These are phyloP conservation scores for Lamprologus callipterus DNA, from an alignment of 2,113 vertebrate genomes.

Conservation along the genomic window DNA sequence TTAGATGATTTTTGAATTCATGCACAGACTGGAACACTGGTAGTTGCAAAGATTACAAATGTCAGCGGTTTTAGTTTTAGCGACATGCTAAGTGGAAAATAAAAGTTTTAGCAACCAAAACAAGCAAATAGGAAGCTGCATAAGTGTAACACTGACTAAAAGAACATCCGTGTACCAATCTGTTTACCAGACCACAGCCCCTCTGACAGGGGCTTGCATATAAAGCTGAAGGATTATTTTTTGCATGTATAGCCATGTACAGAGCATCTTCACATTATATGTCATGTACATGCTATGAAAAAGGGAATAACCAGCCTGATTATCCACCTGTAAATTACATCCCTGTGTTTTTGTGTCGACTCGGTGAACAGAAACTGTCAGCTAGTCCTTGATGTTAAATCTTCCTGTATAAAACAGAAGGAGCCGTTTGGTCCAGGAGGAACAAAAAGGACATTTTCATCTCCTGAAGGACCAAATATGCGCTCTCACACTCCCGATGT, in stretches of 20 bases:
- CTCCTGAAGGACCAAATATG: neutral
- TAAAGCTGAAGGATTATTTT: neutral
- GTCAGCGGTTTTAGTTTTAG: neutral
- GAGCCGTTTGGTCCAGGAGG: neutral
- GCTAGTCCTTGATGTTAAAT: neutral
- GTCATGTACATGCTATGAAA: neutral
- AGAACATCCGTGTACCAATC: neutral
- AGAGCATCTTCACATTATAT: neutral
- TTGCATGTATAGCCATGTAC: slow-evolving; percentile 13
- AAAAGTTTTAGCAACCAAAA: neutral
- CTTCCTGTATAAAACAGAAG: neutral
- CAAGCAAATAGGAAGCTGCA: neutral
- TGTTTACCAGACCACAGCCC: neutral
- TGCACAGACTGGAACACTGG: neutral
- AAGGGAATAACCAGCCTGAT: neutral
- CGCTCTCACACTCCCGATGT: neutral
- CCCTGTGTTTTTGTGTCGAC: neutral
- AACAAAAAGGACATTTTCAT: neutral
- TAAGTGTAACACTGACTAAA: neutral
- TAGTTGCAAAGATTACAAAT: neutral
- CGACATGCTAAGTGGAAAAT: neutral
- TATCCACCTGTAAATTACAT: slow-evolving; percentile 11
- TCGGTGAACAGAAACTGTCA: neutral
- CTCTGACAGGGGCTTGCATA: neutral
- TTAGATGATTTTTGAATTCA: neutral